Percentiles rank a stretch among this genome's conserved stretches.
Evolutionary conservation across 2,888 invertebrate genomes (phyloP).

Genomic region (Orchesellides sinensis): DNA sequence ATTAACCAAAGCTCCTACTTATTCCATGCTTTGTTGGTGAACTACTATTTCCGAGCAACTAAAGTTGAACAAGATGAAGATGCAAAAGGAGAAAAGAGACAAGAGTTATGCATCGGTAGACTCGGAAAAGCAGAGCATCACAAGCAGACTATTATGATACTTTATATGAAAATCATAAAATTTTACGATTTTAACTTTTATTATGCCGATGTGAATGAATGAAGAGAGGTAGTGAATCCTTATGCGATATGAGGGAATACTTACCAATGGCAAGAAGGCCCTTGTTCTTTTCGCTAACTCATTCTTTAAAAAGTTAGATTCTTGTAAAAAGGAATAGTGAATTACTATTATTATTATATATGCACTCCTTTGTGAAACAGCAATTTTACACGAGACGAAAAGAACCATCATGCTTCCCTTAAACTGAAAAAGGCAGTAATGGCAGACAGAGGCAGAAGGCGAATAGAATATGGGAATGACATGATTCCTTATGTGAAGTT

Average conservation of each 20-base stretch:
- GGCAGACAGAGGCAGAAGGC: slow-evolving; percentile 39
- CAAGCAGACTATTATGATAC: slow-evolving; percentile 34
- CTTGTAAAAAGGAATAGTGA: background rate
- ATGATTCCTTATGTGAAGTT: slow-evolving; percentile 50
- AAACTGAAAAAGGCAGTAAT: slow-evolving; percentile 38
- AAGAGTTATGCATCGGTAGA: slow-evolving; percentile 16
- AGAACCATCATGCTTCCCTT: slow-evolving; percentile 17
- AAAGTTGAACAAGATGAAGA: slow-evolving; percentile 16
- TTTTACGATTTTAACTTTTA: slow-evolving; percentile 74
- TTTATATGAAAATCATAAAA: slow-evolving; percentile 73
- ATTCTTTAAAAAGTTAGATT: background rate
- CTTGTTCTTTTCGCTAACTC: background rate
- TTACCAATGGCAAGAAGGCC: background rate
- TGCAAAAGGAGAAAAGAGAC: background rate
- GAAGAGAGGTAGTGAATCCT: background rate
- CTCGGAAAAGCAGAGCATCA: background rate
- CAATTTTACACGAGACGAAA: slow-evolving; percentile 28
- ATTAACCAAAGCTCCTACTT: background rate
- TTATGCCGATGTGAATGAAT: slow-evolving; percentile 46
- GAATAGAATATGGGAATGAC: slow-evolving; percentile 49
- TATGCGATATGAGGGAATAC: background rate
- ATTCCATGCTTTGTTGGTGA: background rate
- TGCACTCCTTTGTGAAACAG: background rate
- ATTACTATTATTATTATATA: too few relatives aligned
- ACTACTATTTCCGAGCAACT: background rate